Conservation (phyloP, 30 jellyfish, hydroid and myxozoan genomes). For the Turritopsis dohrnii region DNA sequence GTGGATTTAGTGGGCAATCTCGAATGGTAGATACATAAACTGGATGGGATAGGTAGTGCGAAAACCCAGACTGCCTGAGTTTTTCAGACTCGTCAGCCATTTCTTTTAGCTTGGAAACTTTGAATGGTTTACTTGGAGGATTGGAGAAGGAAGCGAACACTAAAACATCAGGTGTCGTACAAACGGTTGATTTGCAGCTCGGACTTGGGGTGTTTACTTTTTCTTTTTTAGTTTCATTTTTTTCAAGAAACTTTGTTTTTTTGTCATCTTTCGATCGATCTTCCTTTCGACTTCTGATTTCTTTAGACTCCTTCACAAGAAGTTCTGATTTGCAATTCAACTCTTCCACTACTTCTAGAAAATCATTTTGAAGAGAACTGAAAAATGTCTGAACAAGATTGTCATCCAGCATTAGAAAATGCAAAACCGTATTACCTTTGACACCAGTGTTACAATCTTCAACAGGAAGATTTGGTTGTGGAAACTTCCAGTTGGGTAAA, state of each 20-base stretch:
- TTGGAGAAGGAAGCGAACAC: background rate
- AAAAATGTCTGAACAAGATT: background rate
- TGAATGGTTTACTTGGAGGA: slow-evolving; percentile 16
- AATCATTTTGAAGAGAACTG: background rate
- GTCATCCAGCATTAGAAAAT: too few species aligned
- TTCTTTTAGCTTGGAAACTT: slow-evolving; percentile 9
- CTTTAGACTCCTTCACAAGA: slow-evolving; percentile 32
- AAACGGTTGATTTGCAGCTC: background rate
- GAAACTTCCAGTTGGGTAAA: slow-evolving; percentile 88
- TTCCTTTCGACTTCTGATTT: slow-evolving; percentile 49
- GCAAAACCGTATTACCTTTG: too few species aligned
- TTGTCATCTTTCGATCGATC: slow-evolving; percentile 42
- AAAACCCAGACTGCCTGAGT: slow-evolving; percentile 63
- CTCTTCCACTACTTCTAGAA: background rate
- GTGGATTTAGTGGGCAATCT: slow-evolving; percentile 84
- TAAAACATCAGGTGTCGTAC: background rate
- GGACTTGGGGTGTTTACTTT: slow-evolving; percentile 26
- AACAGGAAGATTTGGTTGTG: slow-evolving; percentile 13
- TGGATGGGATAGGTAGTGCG: slow-evolving; percentile 73
- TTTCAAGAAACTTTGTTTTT: slow-evolving; percentile 20
- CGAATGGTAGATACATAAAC: slow-evolving; percentile 59
- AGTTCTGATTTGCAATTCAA: slow-evolving; percentile 2
- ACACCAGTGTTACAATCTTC: background rate
- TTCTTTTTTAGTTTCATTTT: slow-evolving; percentile 43
- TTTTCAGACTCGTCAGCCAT: slow-evolving; percentile 78